Evolutionary conservation across 2,888 invertebrate genomes (phyloP).

Genomic region (Oxyteleia sp.): DNA sequence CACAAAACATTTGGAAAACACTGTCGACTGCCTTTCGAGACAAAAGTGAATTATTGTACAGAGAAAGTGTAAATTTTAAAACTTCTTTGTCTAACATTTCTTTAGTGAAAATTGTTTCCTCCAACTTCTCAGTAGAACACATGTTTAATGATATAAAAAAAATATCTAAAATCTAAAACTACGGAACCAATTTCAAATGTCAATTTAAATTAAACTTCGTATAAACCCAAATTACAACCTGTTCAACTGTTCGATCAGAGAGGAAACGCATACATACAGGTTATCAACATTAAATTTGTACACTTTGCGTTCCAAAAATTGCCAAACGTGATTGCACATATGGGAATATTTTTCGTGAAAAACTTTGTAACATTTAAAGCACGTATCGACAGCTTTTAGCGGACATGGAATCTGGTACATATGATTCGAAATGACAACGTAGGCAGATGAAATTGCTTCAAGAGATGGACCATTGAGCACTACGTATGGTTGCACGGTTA

Average conservation of each 20-base stretch:
- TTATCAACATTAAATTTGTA: slow-evolving; percentile 29
- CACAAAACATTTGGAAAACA: background rate
- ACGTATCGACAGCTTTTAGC: slow-evolving; percentile 43
- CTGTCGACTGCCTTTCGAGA: background rate
- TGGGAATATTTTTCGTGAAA: slow-evolving; percentile 24
- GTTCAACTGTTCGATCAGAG: background rate
- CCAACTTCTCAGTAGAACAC: no score
- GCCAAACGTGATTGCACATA: slow-evolving; percentile 50
- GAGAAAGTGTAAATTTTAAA: slow-evolving; percentile 52
- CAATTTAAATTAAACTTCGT: no score
- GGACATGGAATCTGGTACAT: slow-evolving; percentile 35
- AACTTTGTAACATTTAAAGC: slow-evolving; percentile 39
- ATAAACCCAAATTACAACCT: no score
- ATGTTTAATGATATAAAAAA: no score
- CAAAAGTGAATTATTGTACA: slow-evolving; percentile 20
- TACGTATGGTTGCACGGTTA: slow-evolving; percentile 44
- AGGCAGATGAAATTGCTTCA: slow-evolving; percentile 33
- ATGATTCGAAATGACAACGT: slow-evolving; percentile 19
- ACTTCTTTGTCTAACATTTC: slow-evolving; percentile 44
- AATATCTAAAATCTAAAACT: no score
- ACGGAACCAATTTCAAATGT: no score
- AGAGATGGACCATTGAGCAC: slow-evolving; percentile 43
- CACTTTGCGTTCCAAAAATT: slow-evolving; percentile 41
- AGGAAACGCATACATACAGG: no score
- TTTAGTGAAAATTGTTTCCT: slow-evolving; percentile 19